A percentile compares a stretch with the other conserved stretches of the same genome.
Conservation (phyloP, 2,113 vertebrate species). For the Naja naja region DNA sequence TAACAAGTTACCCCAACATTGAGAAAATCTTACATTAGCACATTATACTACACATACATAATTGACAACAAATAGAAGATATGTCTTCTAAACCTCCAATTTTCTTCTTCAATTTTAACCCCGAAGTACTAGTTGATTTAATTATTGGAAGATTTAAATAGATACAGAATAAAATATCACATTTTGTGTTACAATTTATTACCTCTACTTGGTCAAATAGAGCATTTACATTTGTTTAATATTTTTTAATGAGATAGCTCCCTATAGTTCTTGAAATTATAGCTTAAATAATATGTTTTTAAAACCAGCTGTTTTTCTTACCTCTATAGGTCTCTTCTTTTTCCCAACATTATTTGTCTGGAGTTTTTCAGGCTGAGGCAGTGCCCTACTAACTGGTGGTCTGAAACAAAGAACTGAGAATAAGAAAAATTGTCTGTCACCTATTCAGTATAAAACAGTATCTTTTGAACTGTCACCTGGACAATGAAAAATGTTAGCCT, state of each 20-base stretch:
- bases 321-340: conserved; percentile 97
- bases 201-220: not conserved
- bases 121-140: not conserved
- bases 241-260: not conserved
- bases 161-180: not conserved
- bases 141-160: not conserved
- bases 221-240: not conserved
- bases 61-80: not conserved
- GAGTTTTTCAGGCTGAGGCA: conserved; percentile 96
- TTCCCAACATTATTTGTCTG: conserved; percentile 98
- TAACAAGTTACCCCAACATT: fast-evolving
- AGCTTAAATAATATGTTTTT: not conserved
- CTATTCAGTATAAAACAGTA: conserved; percentile 61
- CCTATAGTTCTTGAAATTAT: not conserved
- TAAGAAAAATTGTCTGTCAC: conserved; percentile 67
- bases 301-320: conserved; percentile 61
- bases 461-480: conserved; percentile 44
- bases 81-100: not conserved
- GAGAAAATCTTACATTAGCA: not conserved
- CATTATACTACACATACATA: not conserved
- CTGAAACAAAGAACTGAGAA: conserved; percentile 82
- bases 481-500: not conserved
- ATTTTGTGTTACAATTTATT: not conserved
- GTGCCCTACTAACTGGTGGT: conserved; percentile 95
- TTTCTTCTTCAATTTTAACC: not conserved